These are phyloP conservation scores for Nemoura dubitans DNA, from an alignment of 2,888 invertebrate species.

Conservation along the genomic window DNA sequence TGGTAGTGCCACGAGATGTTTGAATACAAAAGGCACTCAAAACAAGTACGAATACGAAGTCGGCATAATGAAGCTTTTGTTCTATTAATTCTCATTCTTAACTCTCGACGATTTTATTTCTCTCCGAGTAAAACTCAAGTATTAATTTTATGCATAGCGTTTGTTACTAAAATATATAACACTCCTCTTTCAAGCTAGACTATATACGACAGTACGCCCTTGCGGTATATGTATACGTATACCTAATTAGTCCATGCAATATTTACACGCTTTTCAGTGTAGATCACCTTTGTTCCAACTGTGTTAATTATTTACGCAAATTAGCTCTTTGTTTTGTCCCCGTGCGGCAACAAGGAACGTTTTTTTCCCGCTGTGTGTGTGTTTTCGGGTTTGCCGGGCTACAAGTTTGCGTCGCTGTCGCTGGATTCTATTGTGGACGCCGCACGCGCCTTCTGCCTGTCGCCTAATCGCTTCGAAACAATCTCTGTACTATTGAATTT, in stretches of 20 bases:
- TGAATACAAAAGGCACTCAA: too few species aligned
- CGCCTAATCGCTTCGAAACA: neutral
- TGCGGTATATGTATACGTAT: neutral
- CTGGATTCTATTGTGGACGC: neutral
- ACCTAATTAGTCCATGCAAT: neutral
- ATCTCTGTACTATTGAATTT: neutral
- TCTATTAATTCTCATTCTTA: neutral
- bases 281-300: neutral
- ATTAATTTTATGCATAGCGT: neutral
- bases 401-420: neutral
- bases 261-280: slow-evolving; percentile 1
- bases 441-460: neutral
- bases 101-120: neutral
- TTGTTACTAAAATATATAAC: neutral
- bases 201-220: neutral
- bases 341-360: neutral
- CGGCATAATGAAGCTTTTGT: neutral
- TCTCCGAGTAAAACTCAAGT: neutral
- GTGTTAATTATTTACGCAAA: neutral
- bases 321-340: neutral
- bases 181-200: neutral
- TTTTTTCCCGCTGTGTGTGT: neutral
- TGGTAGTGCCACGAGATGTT: too few species aligned
- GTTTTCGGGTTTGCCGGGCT: neutral
- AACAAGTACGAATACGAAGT: neutral